Conservation (phyloP, 2,797 vertebrate species). For the Phyllotis vaccarum region DNA sequence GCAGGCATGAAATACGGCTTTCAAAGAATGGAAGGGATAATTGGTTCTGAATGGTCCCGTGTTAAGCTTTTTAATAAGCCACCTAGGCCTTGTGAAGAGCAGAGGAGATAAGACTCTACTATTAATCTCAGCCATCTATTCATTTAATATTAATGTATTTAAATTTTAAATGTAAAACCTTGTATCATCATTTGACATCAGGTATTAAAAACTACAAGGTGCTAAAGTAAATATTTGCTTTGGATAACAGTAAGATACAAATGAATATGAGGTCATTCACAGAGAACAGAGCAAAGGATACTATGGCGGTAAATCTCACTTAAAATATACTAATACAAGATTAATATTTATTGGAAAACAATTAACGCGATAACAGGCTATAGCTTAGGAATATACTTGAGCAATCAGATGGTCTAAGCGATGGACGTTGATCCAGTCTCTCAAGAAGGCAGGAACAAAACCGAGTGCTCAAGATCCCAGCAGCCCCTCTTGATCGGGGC, state of each 20-base stretch:
- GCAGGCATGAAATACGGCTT: neutral
- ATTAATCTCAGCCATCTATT: neutral
- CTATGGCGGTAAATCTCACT: too few species aligned
- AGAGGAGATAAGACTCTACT: neutral
- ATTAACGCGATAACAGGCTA: too few species aligned
- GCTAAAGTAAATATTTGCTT: neutral
- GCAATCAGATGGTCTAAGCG: too few species aligned
- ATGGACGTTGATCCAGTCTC: too few species aligned
- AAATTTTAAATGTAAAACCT: neutral
- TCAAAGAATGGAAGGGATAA: neutral
- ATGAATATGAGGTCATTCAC: neutral
- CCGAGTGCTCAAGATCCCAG: too few species aligned
- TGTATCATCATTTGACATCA: neutral
- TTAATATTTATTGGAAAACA: too few species aligned
- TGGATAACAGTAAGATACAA: neutral
- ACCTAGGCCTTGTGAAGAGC: neutral
- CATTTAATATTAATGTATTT: slow-evolving; percentile 41
- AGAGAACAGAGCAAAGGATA: neutral
- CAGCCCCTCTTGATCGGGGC: too few species aligned
- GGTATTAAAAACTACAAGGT: neutral
- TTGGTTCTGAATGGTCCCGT: neutral
- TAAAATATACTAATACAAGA: too few species aligned
- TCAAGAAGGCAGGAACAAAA: too few species aligned
- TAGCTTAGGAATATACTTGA: too few species aligned
- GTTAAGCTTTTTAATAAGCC: slow-evolving; percentile 22